Evolutionary conservation across 1,140 invertebrate species (phyloP), one percentile per base, ranked within the genome.

Genomic region (Sinella curviseta): DNA sequence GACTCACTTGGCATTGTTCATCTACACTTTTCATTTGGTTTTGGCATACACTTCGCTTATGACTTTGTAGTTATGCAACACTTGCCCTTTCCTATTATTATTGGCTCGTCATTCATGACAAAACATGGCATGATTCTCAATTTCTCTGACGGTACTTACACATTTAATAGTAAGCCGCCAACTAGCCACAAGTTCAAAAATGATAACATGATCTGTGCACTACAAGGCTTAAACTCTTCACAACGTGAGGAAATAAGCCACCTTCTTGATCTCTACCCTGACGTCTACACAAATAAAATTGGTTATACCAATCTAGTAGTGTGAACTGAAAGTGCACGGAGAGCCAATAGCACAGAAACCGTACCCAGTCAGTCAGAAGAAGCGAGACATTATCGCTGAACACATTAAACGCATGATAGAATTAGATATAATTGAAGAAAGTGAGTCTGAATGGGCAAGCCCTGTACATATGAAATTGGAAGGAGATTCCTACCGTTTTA

Each of bases 401-500:
- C 28, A 82, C 16, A 39, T 85, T 16, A 16, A 82, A 36, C 77
- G 86, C 26, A 77, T 85, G 67, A 48, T 84, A 48, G 48, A 82
- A 17, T 34, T 76, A 2, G 77, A 74, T 1, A 80, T 85, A 16
- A 84, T 86, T 31, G 54, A 78, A 76, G 60, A 39, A 26, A 80
- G 79, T 12, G 76, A 74, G 30, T 80, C 77, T 26, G 78, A 82
- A 30, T 86, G 77, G 76, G n/a, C 81, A 0, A 39, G 26, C 28
- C 84, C 84, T 28, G 77, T 83, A 3, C 74, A 83, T n/a, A 67
- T 85, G 31, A 83, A 85, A 80, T 74, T 67, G 48, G 48, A 79
- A 80, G 16, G 74, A 8, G 16, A 79, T 76, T 17, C 74, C 8
- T 55, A 20, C 28, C 30, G 84, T 80, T 65, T 81, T 34, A 14